Conservation (phyloP, 2,888 invertebrate genomes). For the Syrista parreyssii region DNA sequence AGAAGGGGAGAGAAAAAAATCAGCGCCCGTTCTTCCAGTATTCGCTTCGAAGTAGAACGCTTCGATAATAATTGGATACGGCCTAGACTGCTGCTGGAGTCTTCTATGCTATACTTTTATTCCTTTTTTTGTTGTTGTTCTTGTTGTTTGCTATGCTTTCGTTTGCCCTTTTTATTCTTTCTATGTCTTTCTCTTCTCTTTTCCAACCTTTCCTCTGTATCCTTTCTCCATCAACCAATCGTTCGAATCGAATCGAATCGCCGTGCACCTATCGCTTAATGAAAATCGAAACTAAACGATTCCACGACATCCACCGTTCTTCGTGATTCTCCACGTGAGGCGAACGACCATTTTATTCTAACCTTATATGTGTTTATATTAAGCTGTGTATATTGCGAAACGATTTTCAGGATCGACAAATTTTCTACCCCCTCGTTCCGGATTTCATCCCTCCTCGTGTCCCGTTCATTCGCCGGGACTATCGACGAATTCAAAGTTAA, state of each 20-base stretch:
- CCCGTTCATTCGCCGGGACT: constrained; percentile 26
- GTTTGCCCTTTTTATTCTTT: background rate
- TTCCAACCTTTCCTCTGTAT: background rate
- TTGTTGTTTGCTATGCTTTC: background rate
- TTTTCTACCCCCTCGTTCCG: background rate
- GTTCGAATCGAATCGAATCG: background rate
- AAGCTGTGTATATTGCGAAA: background rate
- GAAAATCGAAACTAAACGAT: background rate
- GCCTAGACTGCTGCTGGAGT: background rate
- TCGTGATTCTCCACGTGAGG: background rate
- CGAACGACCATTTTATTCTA: background rate
- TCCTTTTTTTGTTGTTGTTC: background rate
- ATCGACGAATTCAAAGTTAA: constrained; percentile 47
- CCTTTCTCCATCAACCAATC: background rate
- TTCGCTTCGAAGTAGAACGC: background rate
- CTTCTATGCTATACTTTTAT: background rate
- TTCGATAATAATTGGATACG: background rate
- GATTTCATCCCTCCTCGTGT: constrained; percentile 44
- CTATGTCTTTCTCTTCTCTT: background rate
- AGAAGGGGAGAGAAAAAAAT: background rate
- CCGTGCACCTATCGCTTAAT: background rate
- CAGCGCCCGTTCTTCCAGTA: background rate
- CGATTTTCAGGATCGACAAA: background rate
- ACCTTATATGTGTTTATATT: background rate
- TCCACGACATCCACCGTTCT: background rate